A percentile compares a stretch with the other conserved stretches of the same genome.
These are phyloP conservation scores for Portevinia maculata DNA, from an alignment of 2,888 invertebrate genomes.

Conservation along the genomic window DNA sequence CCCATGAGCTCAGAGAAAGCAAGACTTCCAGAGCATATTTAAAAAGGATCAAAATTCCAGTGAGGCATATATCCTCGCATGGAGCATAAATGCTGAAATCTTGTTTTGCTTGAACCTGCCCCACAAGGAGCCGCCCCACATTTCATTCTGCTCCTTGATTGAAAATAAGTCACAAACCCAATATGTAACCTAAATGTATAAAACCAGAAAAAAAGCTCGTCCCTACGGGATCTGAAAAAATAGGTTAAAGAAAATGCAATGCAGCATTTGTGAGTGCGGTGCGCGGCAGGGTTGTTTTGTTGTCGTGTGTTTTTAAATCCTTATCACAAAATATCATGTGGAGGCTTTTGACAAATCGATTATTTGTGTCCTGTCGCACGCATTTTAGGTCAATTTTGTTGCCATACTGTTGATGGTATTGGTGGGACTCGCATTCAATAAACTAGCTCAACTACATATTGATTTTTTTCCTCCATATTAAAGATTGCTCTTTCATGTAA, in stretches of 20 bases:
- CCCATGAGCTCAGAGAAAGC: too few relatives aligned
- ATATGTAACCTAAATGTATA: slow-evolving; percentile 14
- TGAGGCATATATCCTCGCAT: too few relatives aligned
- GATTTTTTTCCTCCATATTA: neutral
- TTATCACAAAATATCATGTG: neutral
- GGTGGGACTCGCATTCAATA: slow-evolving; percentile 2
- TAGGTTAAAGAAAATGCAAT: slow-evolving; percentile 30
- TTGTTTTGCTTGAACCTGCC: too few relatives aligned
- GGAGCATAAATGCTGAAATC: too few relatives aligned
- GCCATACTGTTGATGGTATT: neutral
- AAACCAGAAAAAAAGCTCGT: slow-evolving; percentile 14
- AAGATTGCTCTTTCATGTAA: slow-evolving; percentile 30
- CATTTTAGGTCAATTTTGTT: slow-evolving; percentile 41
- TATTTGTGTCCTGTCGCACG: slow-evolving; percentile 31
- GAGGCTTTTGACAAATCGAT: slow-evolving; percentile 32
- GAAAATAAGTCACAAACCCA: neutral
- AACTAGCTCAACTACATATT: slow-evolving; percentile 46
- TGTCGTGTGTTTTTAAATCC: neutral
- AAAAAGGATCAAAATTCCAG: too few relatives aligned
- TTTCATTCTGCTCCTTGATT: too few relatives aligned
- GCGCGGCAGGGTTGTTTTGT: neutral
- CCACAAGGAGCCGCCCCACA: too few relatives aligned
- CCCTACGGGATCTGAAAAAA: slow-evolving; percentile 13
- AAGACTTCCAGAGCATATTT: too few relatives aligned
- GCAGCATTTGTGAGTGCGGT: neutral